Evolutionary conservation across 2,797 vertebrate genomes (phyloP), one percentile per base, ranked within the genome.

Genomic region (Clarias platycephalus): DNA sequence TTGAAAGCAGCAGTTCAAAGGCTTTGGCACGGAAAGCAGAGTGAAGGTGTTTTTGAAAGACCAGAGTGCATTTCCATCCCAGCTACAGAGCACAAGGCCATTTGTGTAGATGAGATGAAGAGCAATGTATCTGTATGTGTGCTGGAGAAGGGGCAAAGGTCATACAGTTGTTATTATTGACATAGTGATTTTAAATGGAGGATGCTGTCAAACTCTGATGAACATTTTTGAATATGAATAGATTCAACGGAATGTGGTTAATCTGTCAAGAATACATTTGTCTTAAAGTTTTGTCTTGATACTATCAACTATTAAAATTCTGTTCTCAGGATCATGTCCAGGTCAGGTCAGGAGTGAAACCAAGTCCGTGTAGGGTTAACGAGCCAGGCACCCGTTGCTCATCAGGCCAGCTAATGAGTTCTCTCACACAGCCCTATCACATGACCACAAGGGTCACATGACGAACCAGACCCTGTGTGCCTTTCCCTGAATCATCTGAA

Each of bases 1-100:
- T 95, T 94, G 92, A 96, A 95, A 96, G 93, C 93, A 92, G 92
- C 88, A 94, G 95, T 95, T 96, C 95, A 96, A 96, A 97, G 96
- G 93, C 93, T 92, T 92, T 88, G 91, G 86, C 82, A 84, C 88
- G 89, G 91, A 91, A 91, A 91, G 91, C 85, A 91, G 92, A 94
- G 92, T 90, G 90, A 93, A 94, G 92, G 82, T 93, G 92, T 94
- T 94, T 92, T 91, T 92, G 91, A 93, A 93, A 92, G 94, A 92
- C 91, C 92, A 93, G 94, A 95, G 94, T 92, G 93, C 93, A 92
- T 95, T 95, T 94, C 90, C 95, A 91, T 92, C 91, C 89, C 91
- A 92, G 92, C 91, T 90, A 90, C 90, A 89, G 92, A 91, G 91
- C 92, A 92, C 90, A 94, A 92, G 90, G 89, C 83, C 89, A 90